These are phyloP conservation scores for Apolygus lucorum DNA, from an alignment of 1,140 invertebrate genomes.

Conservation along the genomic window DNA sequence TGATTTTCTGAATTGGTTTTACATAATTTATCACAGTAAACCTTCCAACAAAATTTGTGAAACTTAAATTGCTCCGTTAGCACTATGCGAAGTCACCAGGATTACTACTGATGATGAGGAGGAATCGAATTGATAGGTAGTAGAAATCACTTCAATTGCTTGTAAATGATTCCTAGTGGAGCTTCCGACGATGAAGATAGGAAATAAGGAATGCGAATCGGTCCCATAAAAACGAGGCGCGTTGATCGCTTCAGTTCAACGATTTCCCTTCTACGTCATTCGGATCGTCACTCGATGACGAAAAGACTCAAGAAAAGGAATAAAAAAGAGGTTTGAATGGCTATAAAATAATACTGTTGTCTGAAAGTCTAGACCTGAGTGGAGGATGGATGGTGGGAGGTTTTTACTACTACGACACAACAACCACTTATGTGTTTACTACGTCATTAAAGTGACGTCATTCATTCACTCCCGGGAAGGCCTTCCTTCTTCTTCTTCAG, in stretches of 20 bases:
- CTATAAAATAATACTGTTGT: slow-evolving; percentile 7
- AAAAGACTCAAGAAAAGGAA: not conserved
- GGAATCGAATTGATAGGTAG: too few relatives aligned
- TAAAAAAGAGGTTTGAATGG: not conserved
- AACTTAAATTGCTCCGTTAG: too few relatives aligned
- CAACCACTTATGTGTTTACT: slow-evolving; percentile 8
- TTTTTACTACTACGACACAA: slow-evolving; percentile 2
- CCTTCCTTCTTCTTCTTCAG: not conserved
- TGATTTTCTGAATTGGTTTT: too few relatives aligned
- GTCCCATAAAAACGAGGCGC: not conserved
- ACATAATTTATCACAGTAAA: too few relatives aligned
- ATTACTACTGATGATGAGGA: too few relatives aligned
- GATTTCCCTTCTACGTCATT: not conserved
- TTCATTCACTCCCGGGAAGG: not conserved
- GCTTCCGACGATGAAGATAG: too few relatives aligned
- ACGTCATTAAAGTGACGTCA: slow-evolving; percentile 13
- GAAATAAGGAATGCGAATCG: not conserved
- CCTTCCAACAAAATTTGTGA: too few relatives aligned
- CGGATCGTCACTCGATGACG: too few relatives aligned
- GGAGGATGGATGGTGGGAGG: not conserved
- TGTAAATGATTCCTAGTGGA: too few relatives aligned
- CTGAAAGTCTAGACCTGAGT: slow-evolving; percentile 3
- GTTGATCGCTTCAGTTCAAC: not conserved
- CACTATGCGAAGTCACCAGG: too few relatives aligned
- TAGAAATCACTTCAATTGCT: too few relatives aligned